Evolutionary conservation across 2,113 vertebrate species (phyloP).

Genomic region (Trogon melanurus): DNA sequence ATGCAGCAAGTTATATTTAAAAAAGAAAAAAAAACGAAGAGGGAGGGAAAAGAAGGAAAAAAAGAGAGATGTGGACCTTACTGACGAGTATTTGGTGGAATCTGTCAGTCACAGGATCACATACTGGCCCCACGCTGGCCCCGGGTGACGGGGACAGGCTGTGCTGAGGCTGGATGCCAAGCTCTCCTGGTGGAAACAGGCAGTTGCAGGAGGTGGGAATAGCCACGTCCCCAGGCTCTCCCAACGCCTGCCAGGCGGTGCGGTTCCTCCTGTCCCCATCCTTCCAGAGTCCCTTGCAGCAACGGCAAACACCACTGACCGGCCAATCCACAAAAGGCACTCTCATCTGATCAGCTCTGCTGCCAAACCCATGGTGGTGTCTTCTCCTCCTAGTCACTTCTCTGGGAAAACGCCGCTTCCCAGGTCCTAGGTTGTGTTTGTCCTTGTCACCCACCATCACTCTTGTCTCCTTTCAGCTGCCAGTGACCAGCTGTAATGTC

Average conservation of each 20-base stretch:
- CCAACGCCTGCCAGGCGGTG: background rate
- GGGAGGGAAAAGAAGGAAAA: background rate
- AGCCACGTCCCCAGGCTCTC: background rate
- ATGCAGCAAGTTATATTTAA: background rate
- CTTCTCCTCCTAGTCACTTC: background rate
- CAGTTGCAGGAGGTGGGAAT: background rate
- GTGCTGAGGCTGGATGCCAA: background rate
- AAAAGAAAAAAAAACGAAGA: background rate
- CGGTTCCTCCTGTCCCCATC: background rate
- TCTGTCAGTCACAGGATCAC: background rate
- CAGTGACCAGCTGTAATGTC: background rate
- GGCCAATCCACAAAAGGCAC: background rate
- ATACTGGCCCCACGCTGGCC: background rate
- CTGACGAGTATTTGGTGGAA: background rate
- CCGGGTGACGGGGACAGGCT: background rate
- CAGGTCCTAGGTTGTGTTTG: background rate
- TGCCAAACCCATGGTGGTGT: background rate
- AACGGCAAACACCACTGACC: accelerated
- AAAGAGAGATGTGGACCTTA: background rate
- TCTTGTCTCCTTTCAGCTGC: background rate
- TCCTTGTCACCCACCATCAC: background rate
- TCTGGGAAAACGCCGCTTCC: background rate
- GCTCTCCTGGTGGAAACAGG: background rate
- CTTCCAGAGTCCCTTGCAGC: background rate
- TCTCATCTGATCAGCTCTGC: background rate